Evolutionary conservation across 1,140 invertebrate genomes (phyloP).

Genomic region (Papilio aristodemus): DNA sequence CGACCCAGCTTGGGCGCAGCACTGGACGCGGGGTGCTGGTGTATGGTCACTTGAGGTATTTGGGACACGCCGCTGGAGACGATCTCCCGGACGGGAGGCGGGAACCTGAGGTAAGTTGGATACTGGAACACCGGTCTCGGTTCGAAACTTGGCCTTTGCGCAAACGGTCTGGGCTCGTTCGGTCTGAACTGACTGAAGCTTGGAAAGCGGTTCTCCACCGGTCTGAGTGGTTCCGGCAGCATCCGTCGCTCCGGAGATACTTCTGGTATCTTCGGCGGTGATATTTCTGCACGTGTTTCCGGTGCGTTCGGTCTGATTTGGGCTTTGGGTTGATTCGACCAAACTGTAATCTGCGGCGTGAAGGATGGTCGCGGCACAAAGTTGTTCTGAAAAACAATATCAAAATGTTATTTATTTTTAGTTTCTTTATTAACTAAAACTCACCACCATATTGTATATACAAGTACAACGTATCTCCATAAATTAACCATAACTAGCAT

Average conservation of each 20-base stretch:
- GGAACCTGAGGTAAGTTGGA: conserved; percentile 40
- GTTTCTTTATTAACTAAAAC: not conserved
- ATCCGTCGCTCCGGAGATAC: conserved; percentile 45
- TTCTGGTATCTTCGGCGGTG: conserved; percentile 39
- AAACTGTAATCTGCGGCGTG: conserved; percentile 48
- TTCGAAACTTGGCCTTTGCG: conserved; percentile 48
- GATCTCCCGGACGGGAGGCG: conserved; percentile 47
- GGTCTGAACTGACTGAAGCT: conserved; percentile 42
- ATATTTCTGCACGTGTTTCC: conserved; percentile 30
- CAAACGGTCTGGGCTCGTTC: conserved; percentile 35
- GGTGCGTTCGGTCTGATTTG: conserved; percentile 37
- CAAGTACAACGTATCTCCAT: too few species aligned
- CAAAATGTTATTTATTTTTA: not conserved
- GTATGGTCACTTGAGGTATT: conserved; percentile 60
- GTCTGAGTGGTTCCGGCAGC: conserved; percentile 45
- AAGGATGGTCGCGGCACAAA: conserved; percentile 57
- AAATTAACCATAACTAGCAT: too few species aligned
- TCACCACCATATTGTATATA: too few species aligned
- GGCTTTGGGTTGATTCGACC: conserved; percentile 22
- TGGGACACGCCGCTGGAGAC: conserved; percentile 45
- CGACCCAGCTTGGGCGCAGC: conserved; percentile 36
- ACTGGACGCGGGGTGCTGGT: conserved; percentile 45
- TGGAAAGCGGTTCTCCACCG: conserved; percentile 39
- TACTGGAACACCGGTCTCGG: conserved; percentile 50
- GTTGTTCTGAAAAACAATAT: conserved; percentile 55